A percentile compares a stretch with the other conserved stretches of the same genome.
Evolutionary conservation across 2,888 invertebrate species (phyloP).

Genomic region (Eudasyphora cyanicolor): DNA sequence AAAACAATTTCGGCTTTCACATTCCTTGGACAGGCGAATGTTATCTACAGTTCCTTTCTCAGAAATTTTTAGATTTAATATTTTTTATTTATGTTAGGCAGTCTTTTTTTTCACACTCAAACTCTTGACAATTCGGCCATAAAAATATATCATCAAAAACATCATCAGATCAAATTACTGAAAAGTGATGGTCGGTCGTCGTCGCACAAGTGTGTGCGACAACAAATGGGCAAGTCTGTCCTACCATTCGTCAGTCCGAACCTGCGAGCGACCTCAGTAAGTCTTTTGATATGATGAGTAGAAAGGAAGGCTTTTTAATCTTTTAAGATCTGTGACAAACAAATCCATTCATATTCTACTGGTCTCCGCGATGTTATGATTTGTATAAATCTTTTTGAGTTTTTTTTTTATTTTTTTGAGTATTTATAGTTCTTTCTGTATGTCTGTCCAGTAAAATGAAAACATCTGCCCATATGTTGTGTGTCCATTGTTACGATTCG

Average conservation of each 20-base stretch:
- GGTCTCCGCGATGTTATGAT: background rate
- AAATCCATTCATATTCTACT: conserved; percentile 20
- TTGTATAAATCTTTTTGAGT: background rate
- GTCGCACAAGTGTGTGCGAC: background rate
- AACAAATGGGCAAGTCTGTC: background rate
- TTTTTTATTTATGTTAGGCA: background rate
- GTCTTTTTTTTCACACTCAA: background rate
- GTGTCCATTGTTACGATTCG: no score
- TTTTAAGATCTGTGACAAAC: conserved; percentile 13
- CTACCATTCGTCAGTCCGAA: conserved; percentile 1
- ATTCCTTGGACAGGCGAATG: no score
- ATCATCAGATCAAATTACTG: conserved; percentile 10
- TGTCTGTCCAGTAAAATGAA: background rate
- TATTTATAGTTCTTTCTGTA: background rate
- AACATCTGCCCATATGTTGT: background rate
- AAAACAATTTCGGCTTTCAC: background rate
- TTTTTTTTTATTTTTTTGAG: background rate
- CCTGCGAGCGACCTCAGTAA: no score
- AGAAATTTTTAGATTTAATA: background rate
- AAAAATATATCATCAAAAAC: background rate
- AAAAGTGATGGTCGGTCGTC: background rate
- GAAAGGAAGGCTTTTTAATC: background rate
- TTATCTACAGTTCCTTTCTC: background rate
- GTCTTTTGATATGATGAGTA: background rate
- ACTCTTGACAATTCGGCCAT: background rate